Evolutionary conservation across 1,140 invertebrate species (phyloP).

Genomic region (Drosophila truncata): DNA sequence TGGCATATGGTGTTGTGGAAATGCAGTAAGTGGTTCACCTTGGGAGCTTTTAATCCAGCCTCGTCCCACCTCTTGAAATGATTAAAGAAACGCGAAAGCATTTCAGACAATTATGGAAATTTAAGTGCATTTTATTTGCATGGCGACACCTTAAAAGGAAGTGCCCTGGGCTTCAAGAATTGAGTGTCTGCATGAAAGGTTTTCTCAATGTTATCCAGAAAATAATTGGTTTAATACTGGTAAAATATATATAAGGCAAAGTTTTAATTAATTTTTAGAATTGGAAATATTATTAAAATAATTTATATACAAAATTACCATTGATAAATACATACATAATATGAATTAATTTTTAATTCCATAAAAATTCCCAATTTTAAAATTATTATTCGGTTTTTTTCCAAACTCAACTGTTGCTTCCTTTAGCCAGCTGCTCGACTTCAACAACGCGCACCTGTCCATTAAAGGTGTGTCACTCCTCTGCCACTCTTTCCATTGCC

Average conservation of each 20-base stretch:
- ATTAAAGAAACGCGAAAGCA: slow-evolving; percentile 13
- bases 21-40: slow-evolving; percentile 19
- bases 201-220: background rate
- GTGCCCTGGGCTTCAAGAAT: background rate
- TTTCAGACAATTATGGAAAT: slow-evolving; percentile 18
- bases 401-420: slow-evolving; percentile 29
- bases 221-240: background rate
- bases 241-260: background rate
- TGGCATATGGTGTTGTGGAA: slow-evolving; percentile 11
- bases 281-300: background rate
- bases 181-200: background rate
- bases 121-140: slow-evolving; percentile 27
- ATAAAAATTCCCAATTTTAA: background rate
- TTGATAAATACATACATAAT: background rate
- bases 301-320: background rate
- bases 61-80: background rate
- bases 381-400: background rate
- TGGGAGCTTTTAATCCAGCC: slow-evolving; percentile 6
- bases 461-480: slow-evolving; percentile 13
- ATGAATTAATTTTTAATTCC: background rate
- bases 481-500: background rate
- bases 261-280: background rate
- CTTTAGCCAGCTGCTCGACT: background rate
- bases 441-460: slow-evolving; percentile 3
- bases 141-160: slow-evolving; percentile 9